Evolutionary conservation across 2,888 invertebrate genomes (phyloP).

Genomic region (Diadegma fenestrale): DNA sequence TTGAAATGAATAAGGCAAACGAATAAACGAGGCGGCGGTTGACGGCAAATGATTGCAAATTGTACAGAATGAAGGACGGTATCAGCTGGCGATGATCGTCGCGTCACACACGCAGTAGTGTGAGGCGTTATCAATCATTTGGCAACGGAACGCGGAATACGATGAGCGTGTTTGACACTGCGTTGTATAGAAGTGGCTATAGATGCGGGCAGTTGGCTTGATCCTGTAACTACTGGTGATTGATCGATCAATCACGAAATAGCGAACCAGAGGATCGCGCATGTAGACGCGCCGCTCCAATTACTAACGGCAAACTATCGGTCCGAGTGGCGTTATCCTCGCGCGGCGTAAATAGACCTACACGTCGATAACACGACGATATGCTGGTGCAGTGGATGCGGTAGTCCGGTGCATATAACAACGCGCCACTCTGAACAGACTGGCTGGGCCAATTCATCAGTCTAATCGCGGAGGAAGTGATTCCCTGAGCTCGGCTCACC

Average conservation of each 20-base stretch:
- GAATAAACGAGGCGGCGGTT: neutral
- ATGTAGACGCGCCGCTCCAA: conserved; percentile 33
- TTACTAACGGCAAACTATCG: conserved; percentile 45
- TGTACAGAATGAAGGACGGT: neutral
- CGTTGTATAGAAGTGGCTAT: conserved; percentile 2
- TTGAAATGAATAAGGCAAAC: neutral
- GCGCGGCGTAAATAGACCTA: neutral
- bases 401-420: conserved; percentile 20
- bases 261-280: conserved; percentile 69
- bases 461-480: conserved; percentile 78
- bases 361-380: neutral
- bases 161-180: conserved; percentile 1
- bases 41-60: neutral
- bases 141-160: neutral
- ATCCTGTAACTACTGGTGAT: conserved; percentile 38
- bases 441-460: conserved; percentile 76
- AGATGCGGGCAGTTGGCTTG: neutral
- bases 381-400: conserved; percentile 6
- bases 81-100: neutral
- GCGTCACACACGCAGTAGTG: neutral
- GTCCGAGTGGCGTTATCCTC: conserved; percentile 28
- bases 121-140: neutral
- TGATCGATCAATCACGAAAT: conserved; percentile 78
- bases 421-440: conserved; percentile 53
- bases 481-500: conserved; percentile 67